Percentiles rank a stretch among this genome's conserved stretches.
Conservation (phyloP, 2,113 vertebrate genomes). For the Rhombomys opimus region DNA sequence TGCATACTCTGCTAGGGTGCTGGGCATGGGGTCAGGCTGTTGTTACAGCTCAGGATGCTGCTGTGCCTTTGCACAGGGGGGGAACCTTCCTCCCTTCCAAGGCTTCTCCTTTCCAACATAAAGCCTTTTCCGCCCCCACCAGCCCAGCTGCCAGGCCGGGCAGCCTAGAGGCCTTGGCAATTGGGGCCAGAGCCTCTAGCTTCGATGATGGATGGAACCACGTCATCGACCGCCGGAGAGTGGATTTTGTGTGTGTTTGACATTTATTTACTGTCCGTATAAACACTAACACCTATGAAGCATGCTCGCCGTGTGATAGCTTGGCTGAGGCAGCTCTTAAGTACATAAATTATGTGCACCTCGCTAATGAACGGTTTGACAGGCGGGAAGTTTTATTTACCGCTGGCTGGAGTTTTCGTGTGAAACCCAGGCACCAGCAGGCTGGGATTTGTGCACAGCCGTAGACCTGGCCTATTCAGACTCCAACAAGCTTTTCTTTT, state of each 20-base stretch:
- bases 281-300: slow-evolving; percentile 92
- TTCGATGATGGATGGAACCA: slow-evolving; percentile 90
- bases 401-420: slow-evolving; percentile 88
- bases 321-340: slow-evolving; percentile 85
- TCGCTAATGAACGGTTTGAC: slow-evolving; percentile 89
- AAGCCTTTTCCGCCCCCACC: slow-evolving; percentile 47
- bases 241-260: slow-evolving; percentile 88
- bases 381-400: slow-evolving; percentile 88
- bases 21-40: background rate
- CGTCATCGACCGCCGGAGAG: slow-evolving; percentile 87
- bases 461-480: slow-evolving; percentile 88
- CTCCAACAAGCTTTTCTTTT: slow-evolving; percentile 56
- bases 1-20: background rate
- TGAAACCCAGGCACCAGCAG: slow-evolving; percentile 87
- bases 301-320: slow-evolving; percentile 87
- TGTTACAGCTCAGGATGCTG: background rate
- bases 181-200: slow-evolving; percentile 76
- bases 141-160: slow-evolving; percentile 57
- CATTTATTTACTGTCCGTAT: slow-evolving; percentile 92
- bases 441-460: slow-evolving; percentile 87
- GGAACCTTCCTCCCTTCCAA: background rate
- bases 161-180: slow-evolving; percentile 70
- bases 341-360: slow-evolving; percentile 90
- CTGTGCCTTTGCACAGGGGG: slow-evolving; percentile 62
- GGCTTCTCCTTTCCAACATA: background rate